These are phyloP conservation scores for Hyles euphorbiae DNA, from an alignment of 1,140 invertebrate genomes.

Conservation along the genomic window DNA sequence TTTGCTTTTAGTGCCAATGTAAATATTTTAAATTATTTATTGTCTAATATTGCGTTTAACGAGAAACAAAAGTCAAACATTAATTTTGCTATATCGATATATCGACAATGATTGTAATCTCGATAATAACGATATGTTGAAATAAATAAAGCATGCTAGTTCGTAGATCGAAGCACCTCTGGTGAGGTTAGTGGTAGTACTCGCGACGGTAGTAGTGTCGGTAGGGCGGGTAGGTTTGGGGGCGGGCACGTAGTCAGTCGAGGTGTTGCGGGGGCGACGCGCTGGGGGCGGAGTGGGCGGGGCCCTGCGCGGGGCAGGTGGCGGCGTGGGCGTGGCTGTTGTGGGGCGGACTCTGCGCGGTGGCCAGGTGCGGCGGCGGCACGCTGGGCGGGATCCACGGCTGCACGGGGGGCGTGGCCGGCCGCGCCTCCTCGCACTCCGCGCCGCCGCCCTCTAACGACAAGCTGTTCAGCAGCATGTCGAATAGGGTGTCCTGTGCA, in stretches of 20 bases:
- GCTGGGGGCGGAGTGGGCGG: slow-evolving; percentile 5
- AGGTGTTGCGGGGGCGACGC: slow-evolving; percentile 3
- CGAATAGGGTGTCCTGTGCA: slow-evolving; percentile 57
- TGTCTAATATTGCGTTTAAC: too few species aligned
- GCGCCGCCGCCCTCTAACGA: slow-evolving; percentile 37
- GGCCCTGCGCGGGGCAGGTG: slow-evolving; percentile 10
- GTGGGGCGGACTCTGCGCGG: slow-evolving; percentile 11
- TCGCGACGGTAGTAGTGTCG: slow-evolving; percentile 29
- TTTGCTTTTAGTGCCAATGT: too few species aligned
- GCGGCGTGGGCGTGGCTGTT: slow-evolving; percentile 7
- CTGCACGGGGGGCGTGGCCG: slow-evolving; percentile 40
- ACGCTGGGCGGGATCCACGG: slow-evolving; percentile 38
- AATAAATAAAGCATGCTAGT: too few species aligned
- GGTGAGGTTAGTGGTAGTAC: slow-evolving; percentile 31
- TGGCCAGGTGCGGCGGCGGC: slow-evolving; percentile 15
- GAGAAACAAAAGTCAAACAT: too few species aligned
- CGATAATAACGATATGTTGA: too few species aligned
- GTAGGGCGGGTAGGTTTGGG: slow-evolving; percentile 14
- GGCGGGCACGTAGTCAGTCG: slow-evolving; percentile 21
- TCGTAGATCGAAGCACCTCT: too few species aligned
- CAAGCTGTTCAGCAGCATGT: slow-evolving; percentile 59
- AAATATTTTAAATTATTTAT: too few species aligned
- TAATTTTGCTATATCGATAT: too few species aligned
- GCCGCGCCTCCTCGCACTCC: slow-evolving; percentile 28
- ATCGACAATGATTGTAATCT: too few species aligned